Percentiles rank a stretch among this genome's conserved stretches.
These are phyloP conservation scores for Coenobita brevimanus DNA, from an alignment of 1,140 invertebrate genomes.

Conservation along the genomic window DNA sequence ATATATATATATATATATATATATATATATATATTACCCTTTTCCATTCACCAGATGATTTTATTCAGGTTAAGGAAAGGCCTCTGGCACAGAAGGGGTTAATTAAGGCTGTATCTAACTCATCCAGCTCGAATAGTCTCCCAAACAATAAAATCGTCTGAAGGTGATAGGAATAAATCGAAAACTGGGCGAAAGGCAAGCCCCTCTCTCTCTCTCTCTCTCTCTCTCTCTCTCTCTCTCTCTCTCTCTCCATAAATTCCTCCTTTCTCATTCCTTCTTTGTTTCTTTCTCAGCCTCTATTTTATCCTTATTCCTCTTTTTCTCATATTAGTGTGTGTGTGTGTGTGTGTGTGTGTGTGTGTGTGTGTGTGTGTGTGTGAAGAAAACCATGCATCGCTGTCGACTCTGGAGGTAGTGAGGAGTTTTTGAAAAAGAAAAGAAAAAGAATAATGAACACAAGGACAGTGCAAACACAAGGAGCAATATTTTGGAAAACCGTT, in stretches of 20 bases:
- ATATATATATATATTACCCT: no score
- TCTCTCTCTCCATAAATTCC: neutral
- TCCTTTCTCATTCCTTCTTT: neutral
- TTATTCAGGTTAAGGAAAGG: no score
- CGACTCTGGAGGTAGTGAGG: neutral
- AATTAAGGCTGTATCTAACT: no score
- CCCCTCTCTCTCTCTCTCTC: neutral
- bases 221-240: neutral
- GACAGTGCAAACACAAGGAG: no score
- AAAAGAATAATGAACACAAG: neutral
- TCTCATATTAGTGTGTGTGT: neutral
- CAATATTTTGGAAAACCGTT: no score
- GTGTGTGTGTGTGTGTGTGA: neutral
- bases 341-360: constrained; percentile 15
- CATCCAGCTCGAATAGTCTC: no score
- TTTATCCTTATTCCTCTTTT: neutral
- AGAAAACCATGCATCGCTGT: neutral
- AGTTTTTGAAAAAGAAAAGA: neutral
- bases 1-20: no score
- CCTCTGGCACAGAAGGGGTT: no score
- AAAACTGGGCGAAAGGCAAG: no score
- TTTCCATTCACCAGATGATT: no score
- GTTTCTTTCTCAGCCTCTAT: neutral
- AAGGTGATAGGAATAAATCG: no score
- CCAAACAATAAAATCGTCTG: no score